Evolutionary conservation across 2,797 vertebrate species (phyloP).

Genomic region (Carduelis carduelis): DNA sequence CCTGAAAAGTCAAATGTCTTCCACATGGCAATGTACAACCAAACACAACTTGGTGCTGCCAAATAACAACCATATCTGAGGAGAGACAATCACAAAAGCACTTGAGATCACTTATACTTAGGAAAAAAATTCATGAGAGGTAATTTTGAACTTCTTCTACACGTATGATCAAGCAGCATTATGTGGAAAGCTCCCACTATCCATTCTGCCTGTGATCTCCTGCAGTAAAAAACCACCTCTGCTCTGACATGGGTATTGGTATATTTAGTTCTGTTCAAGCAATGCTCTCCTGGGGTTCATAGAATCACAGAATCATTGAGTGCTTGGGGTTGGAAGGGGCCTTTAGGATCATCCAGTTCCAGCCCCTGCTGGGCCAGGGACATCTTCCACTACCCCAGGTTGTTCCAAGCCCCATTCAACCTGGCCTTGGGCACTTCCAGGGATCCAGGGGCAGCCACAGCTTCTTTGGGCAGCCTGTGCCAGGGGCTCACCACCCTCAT

Average conservation of each 20-base stretch:
- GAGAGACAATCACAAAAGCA: not conserved
- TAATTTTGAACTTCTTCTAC: not conserved
- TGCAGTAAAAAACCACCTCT: not conserved
- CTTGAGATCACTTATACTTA: not conserved
- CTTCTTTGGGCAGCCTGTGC: fast-evolving
- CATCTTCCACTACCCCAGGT: fast-evolving
- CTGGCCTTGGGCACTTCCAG: not conserved
- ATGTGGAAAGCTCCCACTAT: not conserved
- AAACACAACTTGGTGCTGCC: not conserved
- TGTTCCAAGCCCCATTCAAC: fast-evolving
- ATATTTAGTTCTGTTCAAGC: conserved; percentile 10
- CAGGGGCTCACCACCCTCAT: not conserved
- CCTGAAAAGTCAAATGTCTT: not conserved
- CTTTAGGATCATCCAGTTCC: not conserved
- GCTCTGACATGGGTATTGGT: not conserved
- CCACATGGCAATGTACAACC: not conserved
- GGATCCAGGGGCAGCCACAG: not conserved
- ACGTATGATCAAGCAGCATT: not conserved
- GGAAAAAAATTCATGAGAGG: not conserved
- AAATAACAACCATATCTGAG: not conserved
- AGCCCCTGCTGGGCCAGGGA: not conserved
- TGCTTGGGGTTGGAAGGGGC: not conserved
- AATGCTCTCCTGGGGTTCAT: not conserved
- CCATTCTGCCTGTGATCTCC: not conserved
- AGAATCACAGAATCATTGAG: not conserved